Conservation (phyloP, 2,797 vertebrate genomes). For the Cichlasoma orientale region DNA sequence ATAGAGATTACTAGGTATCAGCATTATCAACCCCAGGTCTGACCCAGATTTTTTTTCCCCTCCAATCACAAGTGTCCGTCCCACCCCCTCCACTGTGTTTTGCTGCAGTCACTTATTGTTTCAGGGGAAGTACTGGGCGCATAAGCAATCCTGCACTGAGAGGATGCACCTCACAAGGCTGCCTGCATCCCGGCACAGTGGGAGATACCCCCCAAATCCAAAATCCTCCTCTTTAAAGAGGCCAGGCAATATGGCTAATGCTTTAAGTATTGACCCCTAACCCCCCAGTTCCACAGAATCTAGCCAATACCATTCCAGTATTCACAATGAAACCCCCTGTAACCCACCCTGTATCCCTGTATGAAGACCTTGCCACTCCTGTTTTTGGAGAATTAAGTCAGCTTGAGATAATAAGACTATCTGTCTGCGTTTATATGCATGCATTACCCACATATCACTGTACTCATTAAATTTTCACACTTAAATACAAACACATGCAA, state of each 20-base stretch:
- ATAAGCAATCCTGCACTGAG: slow-evolving; percentile 18
- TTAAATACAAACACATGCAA: background rate
- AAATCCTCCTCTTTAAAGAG: slow-evolving; percentile 54
- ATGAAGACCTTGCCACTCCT: background rate
- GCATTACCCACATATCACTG: slow-evolving; percentile 4
- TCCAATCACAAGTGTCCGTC: slow-evolving; percentile 56
- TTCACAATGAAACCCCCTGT: slow-evolving; percentile 25
- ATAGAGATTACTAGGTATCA: slow-evolving; percentile 76
- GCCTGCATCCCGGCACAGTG: slow-evolving; percentile 48
- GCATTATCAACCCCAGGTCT: slow-evolving; percentile 72
- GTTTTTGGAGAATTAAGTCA: slow-evolving; percentile 39
- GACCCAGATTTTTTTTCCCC: slow-evolving; percentile 75
- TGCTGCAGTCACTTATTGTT: slow-evolving; percentile 36
- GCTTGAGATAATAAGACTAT: slow-evolving; percentile 63
- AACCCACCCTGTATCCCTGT: slow-evolving; percentile 4
- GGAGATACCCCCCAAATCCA: slow-evolving; percentile 59
- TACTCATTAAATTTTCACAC: background rate
- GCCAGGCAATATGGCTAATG: slow-evolving; percentile 67
- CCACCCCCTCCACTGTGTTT: slow-evolving; percentile 42
- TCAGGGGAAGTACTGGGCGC: slow-evolving; percentile 27
- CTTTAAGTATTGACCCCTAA: slow-evolving; percentile 43
- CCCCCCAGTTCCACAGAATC: slow-evolving; percentile 19
- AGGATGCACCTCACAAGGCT: slow-evolving; percentile 31
- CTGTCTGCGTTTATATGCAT: slow-evolving; percentile 47
- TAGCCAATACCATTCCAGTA: slow-evolving; percentile 50